A percentile compares a stretch with the other conserved stretches of the same genome.
Evolutionary conservation across 2,888 invertebrate genomes (phyloP).

Genomic region (Drosophila koepferae): DNA sequence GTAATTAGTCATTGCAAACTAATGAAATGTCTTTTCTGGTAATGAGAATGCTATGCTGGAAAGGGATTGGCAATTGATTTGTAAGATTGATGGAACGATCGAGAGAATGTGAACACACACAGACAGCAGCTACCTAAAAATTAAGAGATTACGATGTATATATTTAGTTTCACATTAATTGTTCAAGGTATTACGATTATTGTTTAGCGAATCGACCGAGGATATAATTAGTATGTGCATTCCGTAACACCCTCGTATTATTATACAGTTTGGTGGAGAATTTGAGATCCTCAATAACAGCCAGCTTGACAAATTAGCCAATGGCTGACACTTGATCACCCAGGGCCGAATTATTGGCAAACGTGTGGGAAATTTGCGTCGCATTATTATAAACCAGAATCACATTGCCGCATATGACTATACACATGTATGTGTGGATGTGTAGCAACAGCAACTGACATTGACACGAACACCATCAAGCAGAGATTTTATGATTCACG

Average conservation of each 20-base stretch:
- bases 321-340: conserved; percentile 47
- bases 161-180: not conserved
- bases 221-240: not conserved
- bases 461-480: conserved; percentile 52
- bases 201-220: too few species aligned
- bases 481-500: conserved; percentile 75
- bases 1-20: conserved; percentile 65
- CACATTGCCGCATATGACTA: conserved; percentile 21
- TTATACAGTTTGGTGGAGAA: not conserved
- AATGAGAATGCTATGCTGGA: conserved; percentile 14
- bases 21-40: conserved; percentile 36
- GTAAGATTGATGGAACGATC: conserved; percentile 20
- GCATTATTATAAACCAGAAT: conserved; percentile 44
- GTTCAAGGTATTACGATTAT: not conserved
- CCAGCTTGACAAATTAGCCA: conserved; percentile 10
- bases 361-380: conserved; percentile 44
- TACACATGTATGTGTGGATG: not conserved
- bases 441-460: conserved; percentile 33
- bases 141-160: too few species aligned
- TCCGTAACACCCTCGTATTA: conserved; percentile 1
- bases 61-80: conserved; percentile 19
- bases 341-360: conserved; percentile 19
- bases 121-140: not conserved
- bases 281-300: not conserved
- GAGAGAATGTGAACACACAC: not conserved